These are phyloP conservation scores for Hassar affinis DNA, from an alignment of 2,113 vertebrate genomes.

Conservation along the genomic window DNA sequence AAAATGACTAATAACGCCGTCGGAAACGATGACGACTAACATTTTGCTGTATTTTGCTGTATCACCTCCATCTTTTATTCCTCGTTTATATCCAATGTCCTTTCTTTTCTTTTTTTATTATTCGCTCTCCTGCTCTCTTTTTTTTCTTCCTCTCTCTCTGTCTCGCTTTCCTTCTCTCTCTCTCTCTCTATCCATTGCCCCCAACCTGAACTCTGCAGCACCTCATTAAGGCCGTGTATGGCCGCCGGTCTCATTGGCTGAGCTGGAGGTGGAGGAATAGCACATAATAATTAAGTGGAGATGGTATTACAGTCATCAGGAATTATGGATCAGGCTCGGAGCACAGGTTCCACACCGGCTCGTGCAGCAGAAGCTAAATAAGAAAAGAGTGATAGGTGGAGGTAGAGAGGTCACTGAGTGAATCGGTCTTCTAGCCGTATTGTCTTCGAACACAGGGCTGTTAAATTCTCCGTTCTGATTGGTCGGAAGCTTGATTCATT, in stretches of 20 bases:
- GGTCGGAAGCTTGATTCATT: neutral
- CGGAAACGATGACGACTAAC: neutral
- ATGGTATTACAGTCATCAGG: slow-evolving; percentile 76
- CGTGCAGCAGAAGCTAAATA: neutral
- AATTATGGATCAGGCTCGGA: slow-evolving; percentile 71
- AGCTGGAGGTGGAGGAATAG: slow-evolving; percentile 74
- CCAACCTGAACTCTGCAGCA: slow-evolving; percentile 64
- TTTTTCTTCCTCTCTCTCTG: neutral
- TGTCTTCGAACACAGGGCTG: neutral
- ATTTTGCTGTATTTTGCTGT: slow-evolving; percentile 23
- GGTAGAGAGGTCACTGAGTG: slow-evolving; percentile 54
- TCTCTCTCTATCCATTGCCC: slow-evolving; percentile 41
- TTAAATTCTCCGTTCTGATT: neutral
- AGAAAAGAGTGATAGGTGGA: neutral
- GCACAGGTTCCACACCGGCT: slow-evolving; percentile 34
- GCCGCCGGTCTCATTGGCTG: slow-evolving; percentile 66
- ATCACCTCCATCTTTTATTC: slow-evolving; percentile 29
- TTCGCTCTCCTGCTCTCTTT: slow-evolving; percentile 5
- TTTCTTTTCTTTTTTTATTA: slow-evolving; percentile 7
- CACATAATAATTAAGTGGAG: slow-evolving; percentile 76
- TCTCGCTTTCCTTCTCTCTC: slow-evolving; percentile 23
- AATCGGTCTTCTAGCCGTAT: slow-evolving; percentile 14
- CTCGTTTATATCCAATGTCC: slow-evolving; percentile 13
- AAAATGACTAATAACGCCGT: slow-evolving; percentile 36
- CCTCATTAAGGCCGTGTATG: slow-evolving; percentile 67